Conservation (phyloP, 2,113 vertebrate species). For the Xiphophorus hellerii region DNA sequence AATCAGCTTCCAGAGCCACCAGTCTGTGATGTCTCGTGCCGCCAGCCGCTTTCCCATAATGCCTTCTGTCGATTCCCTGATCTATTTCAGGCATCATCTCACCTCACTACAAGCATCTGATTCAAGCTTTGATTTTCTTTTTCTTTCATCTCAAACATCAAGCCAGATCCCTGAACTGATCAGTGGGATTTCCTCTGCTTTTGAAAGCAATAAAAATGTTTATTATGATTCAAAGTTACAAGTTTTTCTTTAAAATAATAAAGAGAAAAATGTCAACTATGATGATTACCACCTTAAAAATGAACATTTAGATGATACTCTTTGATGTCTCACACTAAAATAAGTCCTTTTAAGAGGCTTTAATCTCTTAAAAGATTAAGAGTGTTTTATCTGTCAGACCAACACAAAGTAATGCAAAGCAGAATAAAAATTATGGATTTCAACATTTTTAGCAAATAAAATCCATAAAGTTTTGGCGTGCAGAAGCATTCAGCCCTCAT, state of each 20-base stretch:
- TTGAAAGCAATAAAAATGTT: neutral
- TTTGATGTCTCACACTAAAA: neutral
- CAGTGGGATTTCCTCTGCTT: neutral
- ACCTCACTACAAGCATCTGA: constrained; percentile 8
- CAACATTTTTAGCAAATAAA: no score
- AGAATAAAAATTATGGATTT: no score
- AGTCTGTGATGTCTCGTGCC: constrained; percentile 6
- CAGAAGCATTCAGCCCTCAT: no score
- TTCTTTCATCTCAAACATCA: neutral
- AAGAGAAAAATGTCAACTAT: no score
- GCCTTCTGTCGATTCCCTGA: constrained; percentile 39
- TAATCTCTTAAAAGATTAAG: no score
- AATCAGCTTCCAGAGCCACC: constrained; percentile 20
- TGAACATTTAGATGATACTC: neutral
- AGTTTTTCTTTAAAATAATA: neutral
- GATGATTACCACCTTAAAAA: neutral
- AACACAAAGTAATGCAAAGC: no score
- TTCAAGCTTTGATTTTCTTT: neutral
- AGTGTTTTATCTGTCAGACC: no score
- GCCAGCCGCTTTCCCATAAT: constrained; percentile 1
- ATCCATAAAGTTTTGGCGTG: no score
- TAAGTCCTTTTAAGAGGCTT: no score
- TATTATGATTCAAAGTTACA: neutral
- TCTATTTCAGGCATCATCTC: constrained; percentile 43
- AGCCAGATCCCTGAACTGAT: neutral